Percentiles rank a stretch among this genome's conserved stretches.
phyloP scores from a whole-genome alignment of 2,113 vertebrate genomes.

The Hippocampus comes region DNA sequence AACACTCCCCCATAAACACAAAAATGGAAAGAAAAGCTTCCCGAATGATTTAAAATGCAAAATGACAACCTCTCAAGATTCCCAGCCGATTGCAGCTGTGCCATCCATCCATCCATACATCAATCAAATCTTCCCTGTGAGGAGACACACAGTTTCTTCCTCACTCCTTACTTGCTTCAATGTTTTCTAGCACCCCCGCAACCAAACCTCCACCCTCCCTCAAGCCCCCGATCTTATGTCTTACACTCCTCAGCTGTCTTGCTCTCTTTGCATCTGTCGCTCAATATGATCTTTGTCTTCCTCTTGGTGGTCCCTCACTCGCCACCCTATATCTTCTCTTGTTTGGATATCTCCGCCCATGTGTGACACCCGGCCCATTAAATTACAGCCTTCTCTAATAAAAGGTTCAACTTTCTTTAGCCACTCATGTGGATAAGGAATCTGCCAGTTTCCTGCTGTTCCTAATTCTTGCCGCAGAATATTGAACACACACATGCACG shows the following conservation, averaged over 20 bases:
- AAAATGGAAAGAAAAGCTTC: slow-evolving; percentile 44
- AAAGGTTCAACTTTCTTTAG: slow-evolving; percentile 82
- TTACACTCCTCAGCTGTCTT: slow-evolving; percentile 31
- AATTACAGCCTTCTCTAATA: slow-evolving; percentile 83
- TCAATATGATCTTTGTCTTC: slow-evolving; percentile 42
- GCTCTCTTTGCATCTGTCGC: slow-evolving; percentile 43
- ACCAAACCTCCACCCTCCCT: slow-evolving; percentile 4
- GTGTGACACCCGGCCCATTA: slow-evolving; percentile 79
- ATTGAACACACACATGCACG: slow-evolving; percentile 36
- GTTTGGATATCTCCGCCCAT: slow-evolving; percentile 49
- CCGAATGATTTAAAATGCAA: slow-evolving; percentile 65
- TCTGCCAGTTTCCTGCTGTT: slow-evolving; percentile 76
- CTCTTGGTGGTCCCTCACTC: slow-evolving; percentile 8
- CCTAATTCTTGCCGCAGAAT: slow-evolving; percentile 71
- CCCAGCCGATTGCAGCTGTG: slow-evolving; percentile 62
- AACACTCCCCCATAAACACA: slow-evolving; percentile 45
- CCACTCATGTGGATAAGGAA: slow-evolving; percentile 77
- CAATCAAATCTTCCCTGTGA: slow-evolving; percentile 43
- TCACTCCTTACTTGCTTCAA: slow-evolving; percentile 27
- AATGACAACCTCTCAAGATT: slow-evolving; percentile 66
- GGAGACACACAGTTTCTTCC: slow-evolving; percentile 11
- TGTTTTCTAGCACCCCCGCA: slow-evolving; percentile 21
- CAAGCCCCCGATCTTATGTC: slow-evolving; percentile 2
- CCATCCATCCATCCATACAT: slow-evolving; percentile 36
- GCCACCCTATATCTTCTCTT: slow-evolving; percentile 49